A percentile compares a stretch with the other conserved stretches of the same genome.
These are phyloP conservation scores for Ectropis grisescens DNA, from an alignment of 1,140 invertebrate genomes.

Conservation along the genomic window DNA sequence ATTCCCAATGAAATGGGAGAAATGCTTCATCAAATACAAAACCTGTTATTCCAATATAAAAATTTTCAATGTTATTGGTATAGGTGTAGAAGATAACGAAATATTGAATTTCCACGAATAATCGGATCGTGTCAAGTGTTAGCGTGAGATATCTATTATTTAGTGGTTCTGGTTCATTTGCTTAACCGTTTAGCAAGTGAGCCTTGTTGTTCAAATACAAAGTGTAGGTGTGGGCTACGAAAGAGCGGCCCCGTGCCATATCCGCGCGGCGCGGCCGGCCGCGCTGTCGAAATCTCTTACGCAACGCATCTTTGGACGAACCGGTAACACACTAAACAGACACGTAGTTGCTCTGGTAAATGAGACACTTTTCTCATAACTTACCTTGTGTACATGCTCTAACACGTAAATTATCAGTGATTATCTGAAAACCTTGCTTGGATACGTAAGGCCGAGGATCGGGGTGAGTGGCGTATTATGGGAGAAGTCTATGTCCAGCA, in stretches of 20 bases:
- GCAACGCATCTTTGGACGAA: slow-evolving; percentile 42
- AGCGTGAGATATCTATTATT: slow-evolving; percentile 23
- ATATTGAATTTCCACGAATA: slow-evolving; percentile 9
- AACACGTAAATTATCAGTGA: too few relatives aligned
- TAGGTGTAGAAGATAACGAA: too few relatives aligned
- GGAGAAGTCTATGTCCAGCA: too few relatives aligned
- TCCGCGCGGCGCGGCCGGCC: slow-evolving; percentile 40
- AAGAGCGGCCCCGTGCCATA: slow-evolving; percentile 61
- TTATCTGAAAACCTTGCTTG: too few relatives aligned
- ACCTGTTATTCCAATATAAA: too few relatives aligned
- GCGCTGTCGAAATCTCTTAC: slow-evolving; percentile 53
- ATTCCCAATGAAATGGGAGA: too few relatives aligned
- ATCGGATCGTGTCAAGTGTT: slow-evolving; percentile 19
- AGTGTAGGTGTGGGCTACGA: slow-evolving; percentile 46
- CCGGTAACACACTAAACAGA: slow-evolving; percentile 34
- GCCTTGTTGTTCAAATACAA: slow-evolving; percentile 37
- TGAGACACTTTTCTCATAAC: slow-evolving; percentile 18
- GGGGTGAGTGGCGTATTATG: too few relatives aligned
- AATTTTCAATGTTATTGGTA: too few relatives aligned
- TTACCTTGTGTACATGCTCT: too few relatives aligned
- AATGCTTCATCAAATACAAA: too few relatives aligned
- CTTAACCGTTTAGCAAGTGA: slow-evolving; percentile 38
- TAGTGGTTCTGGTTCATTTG: slow-evolving; percentile 25
- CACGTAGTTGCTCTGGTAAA: slow-evolving; percentile 15
- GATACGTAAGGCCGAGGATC: too few relatives aligned